These are phyloP conservation scores for Halictus ligatus DNA, from an alignment of 2,888 invertebrate species.

Conservation along the genomic window DNA sequence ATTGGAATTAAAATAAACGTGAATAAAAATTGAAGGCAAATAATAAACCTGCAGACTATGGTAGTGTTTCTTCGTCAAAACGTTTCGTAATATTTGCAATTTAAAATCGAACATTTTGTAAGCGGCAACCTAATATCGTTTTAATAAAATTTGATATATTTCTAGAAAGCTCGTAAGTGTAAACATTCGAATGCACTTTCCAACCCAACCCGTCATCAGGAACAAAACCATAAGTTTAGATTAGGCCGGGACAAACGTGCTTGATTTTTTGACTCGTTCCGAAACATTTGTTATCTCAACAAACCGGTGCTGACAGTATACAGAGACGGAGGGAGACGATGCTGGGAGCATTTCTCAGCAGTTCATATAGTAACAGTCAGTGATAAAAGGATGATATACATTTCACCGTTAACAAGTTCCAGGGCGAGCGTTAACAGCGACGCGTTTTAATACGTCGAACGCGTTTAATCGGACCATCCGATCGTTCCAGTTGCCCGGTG, in stretches of 20 bases:
- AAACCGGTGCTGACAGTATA: background rate
- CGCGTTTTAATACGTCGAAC: constrained; percentile 41
- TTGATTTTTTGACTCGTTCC: background rate
- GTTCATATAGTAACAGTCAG: background rate
- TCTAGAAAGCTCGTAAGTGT: background rate
- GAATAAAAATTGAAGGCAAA: too few relatives aligned
- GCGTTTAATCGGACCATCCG: constrained; percentile 46
- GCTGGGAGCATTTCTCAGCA: background rate
- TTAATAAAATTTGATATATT: background rate
- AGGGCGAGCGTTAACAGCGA: constrained; percentile 52
- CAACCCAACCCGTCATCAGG: background rate
- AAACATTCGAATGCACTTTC: background rate
- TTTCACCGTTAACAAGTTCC: constrained; percentile 52
- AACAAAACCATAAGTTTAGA: background rate
- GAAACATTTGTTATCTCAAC: background rate
- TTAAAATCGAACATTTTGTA: too few relatives aligned
- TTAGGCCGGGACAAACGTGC: background rate
- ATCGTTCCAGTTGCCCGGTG: constrained; percentile 61
- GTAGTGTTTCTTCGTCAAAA: too few relatives aligned
- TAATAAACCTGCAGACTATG: too few relatives aligned
- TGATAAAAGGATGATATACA: constrained; percentile 14
- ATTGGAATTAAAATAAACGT: too few relatives aligned
- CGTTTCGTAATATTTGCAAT: background rate
- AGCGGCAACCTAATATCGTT: too few relatives aligned
- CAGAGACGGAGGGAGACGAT: background rate